Conservation (phyloP, 2,113 vertebrate species). For the Nannospalax galili region DNA sequence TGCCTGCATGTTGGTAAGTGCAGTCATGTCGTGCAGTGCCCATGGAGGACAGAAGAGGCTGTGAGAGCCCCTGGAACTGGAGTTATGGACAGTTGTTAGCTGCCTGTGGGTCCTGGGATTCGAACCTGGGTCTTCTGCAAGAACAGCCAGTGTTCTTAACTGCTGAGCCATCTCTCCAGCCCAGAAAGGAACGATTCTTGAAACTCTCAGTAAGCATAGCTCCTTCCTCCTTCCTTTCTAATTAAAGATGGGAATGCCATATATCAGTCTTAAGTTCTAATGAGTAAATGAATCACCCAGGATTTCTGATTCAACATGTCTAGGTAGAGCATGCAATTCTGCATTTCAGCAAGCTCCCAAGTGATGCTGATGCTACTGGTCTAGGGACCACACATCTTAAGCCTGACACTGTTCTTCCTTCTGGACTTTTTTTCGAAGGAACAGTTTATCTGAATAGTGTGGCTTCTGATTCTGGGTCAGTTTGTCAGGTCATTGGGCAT, state of each 20-base stretch:
- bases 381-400: no score
- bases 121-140: no score
- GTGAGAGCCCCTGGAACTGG: no score
- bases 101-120: no score
- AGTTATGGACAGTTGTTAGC: no score
- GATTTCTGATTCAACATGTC: conserved; percentile 48
- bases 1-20: no score
- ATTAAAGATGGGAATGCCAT: conserved; percentile 14
- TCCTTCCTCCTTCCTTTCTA: not conserved
- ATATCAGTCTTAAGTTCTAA: not conserved
- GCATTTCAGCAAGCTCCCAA: not conserved
- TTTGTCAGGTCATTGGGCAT: conserved; percentile 52
- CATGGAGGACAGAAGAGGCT: no score
- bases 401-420: not conserved
- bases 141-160: no score
- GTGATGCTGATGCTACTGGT: not conserved
- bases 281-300: not conserved
- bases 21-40: no score
- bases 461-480: conserved; percentile 56
- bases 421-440: not conserved
- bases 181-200: not conserved
- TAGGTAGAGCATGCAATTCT: not conserved
- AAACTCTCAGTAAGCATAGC: not conserved
- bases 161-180: no score
- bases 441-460: conserved; percentile 23